Evolutionary conservation across 2,113 vertebrate species (phyloP).

Genomic region (Oreotragus oreotragus): DNA sequence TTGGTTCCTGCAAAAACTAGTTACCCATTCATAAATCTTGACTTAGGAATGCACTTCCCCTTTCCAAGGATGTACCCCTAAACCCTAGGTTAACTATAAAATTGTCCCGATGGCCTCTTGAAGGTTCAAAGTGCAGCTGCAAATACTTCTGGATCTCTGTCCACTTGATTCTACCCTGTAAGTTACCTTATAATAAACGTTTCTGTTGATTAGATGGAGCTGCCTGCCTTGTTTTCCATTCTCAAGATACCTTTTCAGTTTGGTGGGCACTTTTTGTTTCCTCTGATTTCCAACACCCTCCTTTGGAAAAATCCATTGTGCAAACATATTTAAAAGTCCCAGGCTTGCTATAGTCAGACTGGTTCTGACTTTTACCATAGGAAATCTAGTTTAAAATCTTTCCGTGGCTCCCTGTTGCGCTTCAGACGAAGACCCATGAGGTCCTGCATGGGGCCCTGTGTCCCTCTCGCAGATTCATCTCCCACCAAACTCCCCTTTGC

Average conservation of each 20-base stretch:
- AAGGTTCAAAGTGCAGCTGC: neutral
- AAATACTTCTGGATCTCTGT: neutral
- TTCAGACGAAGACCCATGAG: neutral
- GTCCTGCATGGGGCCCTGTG: neutral
- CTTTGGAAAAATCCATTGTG: slow-evolving; percentile 31
- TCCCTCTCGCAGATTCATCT: neutral
- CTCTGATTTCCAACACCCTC: neutral
- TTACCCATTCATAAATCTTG: neutral
- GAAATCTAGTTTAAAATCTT: slow-evolving; percentile 1
- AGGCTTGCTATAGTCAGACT: neutral
- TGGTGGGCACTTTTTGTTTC: neutral
- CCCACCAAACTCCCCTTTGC: neutral
- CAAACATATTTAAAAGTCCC: slow-evolving; percentile 4
- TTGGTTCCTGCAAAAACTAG: neutral
- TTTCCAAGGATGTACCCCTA: neutral
- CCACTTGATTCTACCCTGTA: neutral
- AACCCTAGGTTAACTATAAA: neutral
- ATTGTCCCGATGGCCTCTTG: neutral
- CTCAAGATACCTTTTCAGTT: neutral
- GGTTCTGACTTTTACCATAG: neutral
- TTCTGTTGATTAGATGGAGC: neutral
- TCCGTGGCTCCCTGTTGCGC: neutral
- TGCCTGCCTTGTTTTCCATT: neutral
- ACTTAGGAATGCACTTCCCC: neutral
- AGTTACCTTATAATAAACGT: neutral